Evolutionary conservation across 2,888 invertebrate genomes (phyloP).

Genomic region (Tinea trinotella): DNA sequence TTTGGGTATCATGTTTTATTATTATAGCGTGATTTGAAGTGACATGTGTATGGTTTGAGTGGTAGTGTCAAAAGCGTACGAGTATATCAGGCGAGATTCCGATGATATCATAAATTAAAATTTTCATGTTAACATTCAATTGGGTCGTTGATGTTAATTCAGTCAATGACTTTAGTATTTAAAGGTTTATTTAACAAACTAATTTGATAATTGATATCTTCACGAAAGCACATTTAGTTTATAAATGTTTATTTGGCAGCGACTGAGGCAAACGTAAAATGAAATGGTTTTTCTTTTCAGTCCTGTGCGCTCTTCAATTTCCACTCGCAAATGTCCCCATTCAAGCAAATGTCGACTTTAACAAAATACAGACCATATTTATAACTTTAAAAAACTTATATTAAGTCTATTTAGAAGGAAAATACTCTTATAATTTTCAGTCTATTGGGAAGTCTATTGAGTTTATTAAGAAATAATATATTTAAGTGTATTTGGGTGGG

Average conservation of each 20-base stretch:
- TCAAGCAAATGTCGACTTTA: background rate
- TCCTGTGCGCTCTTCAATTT: background rate
- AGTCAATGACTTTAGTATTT: background rate
- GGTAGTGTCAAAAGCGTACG: background rate
- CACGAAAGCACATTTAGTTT: background rate
- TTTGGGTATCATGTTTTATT: conserved; percentile 10
- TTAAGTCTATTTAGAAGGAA: too few species aligned
- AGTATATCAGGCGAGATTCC: background rate
- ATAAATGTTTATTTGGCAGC: background rate
- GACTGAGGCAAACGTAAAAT: too few species aligned
- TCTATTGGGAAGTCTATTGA: too few species aligned
- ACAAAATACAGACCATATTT: too few species aligned
- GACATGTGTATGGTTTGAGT: background rate
- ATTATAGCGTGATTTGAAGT: conserved; percentile 2
- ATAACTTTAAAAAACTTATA: too few species aligned
- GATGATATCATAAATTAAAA: conserved; percentile 10
- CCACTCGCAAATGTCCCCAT: background rate
- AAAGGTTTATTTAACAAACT: too few species aligned
- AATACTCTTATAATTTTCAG: too few species aligned
- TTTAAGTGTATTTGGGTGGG: too few species aligned
- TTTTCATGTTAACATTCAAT: background rate
- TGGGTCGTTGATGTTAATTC: background rate
- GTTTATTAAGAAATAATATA: too few species aligned
- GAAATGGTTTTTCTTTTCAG: too few species aligned
- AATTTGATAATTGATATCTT: background rate